Evolutionary conservation across 2,888 invertebrate genomes (phyloP).

Genomic region (Aspidiotus rigidus): DNA sequence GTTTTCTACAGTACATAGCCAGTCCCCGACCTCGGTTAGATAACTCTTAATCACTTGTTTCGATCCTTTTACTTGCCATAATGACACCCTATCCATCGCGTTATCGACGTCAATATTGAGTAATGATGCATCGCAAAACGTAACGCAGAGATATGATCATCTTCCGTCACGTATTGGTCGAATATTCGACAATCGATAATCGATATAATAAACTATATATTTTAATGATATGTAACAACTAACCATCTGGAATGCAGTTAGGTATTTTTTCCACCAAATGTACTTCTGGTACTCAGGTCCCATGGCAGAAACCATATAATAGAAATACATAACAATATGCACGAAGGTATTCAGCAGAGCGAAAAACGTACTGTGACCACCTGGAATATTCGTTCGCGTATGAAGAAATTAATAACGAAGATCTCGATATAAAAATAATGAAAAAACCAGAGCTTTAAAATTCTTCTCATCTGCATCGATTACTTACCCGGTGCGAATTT

Average conservation of each 20-base stretch:
- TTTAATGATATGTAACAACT: slow-evolving; percentile 38
- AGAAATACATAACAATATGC: slow-evolving; percentile 94
- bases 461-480: not conserved
- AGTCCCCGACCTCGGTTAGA: no score
- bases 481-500: slow-evolving; percentile 80
- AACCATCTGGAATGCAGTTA: slow-evolving; percentile 92
- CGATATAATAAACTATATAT: no score
- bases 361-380: slow-evolving; percentile 95
- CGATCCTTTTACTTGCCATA: no score
- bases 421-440: not conserved
- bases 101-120: no score
- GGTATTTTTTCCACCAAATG: slow-evolving; percentile 94
- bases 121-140: no score
- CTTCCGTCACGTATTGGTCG: not conserved
- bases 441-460: not conserved
- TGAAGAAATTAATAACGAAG: not conserved
- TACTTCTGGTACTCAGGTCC: slow-evolving; percentile 87
- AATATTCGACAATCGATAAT: not conserved
- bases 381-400: slow-evolving; percentile 45
- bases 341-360: slow-evolving; percentile 88
- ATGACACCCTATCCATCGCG: no score
- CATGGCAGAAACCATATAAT: slow-evolving; percentile 91
- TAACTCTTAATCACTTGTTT: no score
- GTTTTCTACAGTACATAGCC: no score
- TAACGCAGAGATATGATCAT: no score